Conservation (phyloP, 2,797 vertebrate genomes). For the Meriones psammophilus region DNA sequence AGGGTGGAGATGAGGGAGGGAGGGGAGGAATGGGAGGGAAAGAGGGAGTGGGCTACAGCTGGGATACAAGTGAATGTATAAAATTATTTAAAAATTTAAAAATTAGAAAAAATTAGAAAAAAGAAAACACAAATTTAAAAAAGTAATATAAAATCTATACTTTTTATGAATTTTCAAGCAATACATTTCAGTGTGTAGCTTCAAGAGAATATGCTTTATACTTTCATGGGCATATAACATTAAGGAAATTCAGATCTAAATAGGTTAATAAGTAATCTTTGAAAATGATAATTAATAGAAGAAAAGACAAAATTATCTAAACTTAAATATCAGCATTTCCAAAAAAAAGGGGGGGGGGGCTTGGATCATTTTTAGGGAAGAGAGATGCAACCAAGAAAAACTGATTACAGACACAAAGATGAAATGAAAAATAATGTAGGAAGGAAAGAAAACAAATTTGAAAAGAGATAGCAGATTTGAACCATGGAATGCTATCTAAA, state of each 20-base stretch:
- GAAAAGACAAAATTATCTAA: background rate
- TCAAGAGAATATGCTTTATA: slow-evolving; percentile 25
- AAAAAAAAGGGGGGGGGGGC: background rate
- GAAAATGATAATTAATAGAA: background rate
- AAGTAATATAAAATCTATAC: background rate
- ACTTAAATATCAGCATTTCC: background rate
- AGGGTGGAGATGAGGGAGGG: no score
- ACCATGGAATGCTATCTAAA: background rate
- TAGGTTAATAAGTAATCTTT: background rate
- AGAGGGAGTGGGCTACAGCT: no score
- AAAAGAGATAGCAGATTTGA: background rate
- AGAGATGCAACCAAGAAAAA: background rate
- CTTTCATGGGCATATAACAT: background rate
- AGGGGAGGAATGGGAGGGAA: no score
- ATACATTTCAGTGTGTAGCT: background rate
- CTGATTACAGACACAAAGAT: background rate
- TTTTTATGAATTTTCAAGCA: background rate
- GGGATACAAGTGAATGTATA: no score
- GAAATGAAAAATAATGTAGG: background rate
- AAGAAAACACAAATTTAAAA: no score
- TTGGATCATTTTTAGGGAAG: background rate
- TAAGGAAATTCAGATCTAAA: background rate
- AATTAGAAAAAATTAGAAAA: no score
- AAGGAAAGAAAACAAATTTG: background rate
- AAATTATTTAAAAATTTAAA: no score